phyloP scores from a whole-genome alignment of 2,113 vertebrate genomes.

The Nymphicus hollandicus region DNA sequence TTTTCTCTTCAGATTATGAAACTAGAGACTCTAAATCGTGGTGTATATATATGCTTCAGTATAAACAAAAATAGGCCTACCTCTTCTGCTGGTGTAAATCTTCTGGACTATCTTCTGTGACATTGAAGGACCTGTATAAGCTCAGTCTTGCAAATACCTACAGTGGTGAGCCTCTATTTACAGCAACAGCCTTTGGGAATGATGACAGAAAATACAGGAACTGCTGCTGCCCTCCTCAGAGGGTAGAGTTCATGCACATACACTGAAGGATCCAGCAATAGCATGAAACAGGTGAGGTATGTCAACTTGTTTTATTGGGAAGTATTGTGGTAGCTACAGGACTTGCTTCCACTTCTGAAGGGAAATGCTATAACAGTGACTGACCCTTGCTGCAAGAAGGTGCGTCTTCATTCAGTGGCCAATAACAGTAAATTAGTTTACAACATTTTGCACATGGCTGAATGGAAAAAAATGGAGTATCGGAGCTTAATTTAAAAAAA shows the following conservation, averaged over 20 bases:
- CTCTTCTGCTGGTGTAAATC: neutral
- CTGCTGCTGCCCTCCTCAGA: neutral
- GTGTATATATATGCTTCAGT: neutral
- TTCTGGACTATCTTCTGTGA: neutral
- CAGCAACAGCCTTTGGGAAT: neutral
- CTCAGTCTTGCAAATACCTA: neutral
- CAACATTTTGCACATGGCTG: neutral
- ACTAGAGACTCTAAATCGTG: neutral
- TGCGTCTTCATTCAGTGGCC: neutral
- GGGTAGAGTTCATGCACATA: too few relatives aligned
- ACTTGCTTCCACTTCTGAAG: neutral
- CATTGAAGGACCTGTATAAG: neutral
- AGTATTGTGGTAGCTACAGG: neutral
- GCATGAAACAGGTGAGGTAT: neutral
- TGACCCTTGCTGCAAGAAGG: neutral
- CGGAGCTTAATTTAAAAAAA: neutral
- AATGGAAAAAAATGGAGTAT: neutral
- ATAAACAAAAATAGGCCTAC: neutral
- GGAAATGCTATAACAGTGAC: neutral
- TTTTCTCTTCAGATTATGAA: neutral
- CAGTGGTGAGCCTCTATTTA: neutral
- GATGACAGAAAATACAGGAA: neutral
- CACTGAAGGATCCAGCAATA: neutral
- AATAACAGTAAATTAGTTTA: neutral
- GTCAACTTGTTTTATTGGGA: neutral